Percentiles rank a stretch among this genome's conserved stretches.
Evolutionary conservation across 2,113 vertebrate species (phyloP).

Genomic region (Hippocampus comes): DNA sequence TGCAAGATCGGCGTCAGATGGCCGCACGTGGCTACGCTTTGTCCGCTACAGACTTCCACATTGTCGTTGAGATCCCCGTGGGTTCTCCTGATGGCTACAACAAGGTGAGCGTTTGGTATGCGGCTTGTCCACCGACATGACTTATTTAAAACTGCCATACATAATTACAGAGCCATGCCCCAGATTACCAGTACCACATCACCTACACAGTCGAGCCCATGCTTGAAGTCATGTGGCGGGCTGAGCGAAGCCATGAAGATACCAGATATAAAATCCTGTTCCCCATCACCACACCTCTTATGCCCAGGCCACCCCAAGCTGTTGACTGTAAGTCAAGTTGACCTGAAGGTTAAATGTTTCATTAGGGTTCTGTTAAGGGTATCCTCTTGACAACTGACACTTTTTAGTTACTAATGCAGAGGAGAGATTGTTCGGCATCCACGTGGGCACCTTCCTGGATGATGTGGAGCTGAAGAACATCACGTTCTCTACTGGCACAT

Average conservation of each 20-base stretch:
- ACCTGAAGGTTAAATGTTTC: no score
- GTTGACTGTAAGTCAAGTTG: conserved; percentile 47
- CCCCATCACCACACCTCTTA: conserved; percentile 68
- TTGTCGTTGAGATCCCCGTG: conserved; percentile 73
- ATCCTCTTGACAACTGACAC: rapidly evolving
- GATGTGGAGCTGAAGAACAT: conserved; percentile 77
- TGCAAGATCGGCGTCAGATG: conserved; percentile 67
- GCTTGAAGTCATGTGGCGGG: conserved; percentile 69
- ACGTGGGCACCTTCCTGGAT: conserved; percentile 71
- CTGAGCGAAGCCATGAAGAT: conserved; percentile 35
- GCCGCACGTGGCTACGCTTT: conserved; percentile 62
- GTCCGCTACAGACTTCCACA: conserved; percentile 47
- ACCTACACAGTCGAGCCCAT: conserved; percentile 69
- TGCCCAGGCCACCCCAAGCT: conserved; percentile 25
- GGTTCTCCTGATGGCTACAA: conserved; percentile 79
- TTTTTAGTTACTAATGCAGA: conserved; percentile 60
- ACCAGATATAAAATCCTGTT: conserved; percentile 69
- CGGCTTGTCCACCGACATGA: neutral
- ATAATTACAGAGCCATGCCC: conserved; percentile 68
- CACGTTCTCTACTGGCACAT: conserved; percentile 54
- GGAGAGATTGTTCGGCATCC: conserved; percentile 55
- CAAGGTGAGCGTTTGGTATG: conserved; percentile 67
- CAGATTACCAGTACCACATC: conserved; percentile 62
- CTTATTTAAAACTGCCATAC: conserved; percentile 33
- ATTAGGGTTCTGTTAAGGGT: neutral